Conservation (phyloP, 2,888 invertebrate genomes). For the Drosophila diplacantha region DNA sequence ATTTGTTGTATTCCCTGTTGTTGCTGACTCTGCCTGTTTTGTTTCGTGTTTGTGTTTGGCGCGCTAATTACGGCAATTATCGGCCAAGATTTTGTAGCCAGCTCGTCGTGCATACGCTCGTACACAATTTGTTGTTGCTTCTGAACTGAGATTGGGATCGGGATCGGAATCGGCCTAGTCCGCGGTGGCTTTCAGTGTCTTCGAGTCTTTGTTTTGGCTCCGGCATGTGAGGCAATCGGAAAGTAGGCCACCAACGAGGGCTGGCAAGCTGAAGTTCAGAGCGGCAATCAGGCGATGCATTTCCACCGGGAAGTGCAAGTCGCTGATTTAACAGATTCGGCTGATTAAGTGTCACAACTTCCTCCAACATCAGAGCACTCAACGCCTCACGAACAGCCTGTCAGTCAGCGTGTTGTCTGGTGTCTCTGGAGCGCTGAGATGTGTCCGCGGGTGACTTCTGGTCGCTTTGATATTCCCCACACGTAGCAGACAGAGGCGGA, state of each 20-base stretch:
- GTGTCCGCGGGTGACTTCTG: constrained; percentile 13
- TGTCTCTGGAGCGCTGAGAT: constrained; percentile 23
- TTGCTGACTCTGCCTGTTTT: constrained; percentile 25
- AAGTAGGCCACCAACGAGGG: constrained; percentile 25
- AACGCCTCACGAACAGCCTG: constrained; percentile 17
- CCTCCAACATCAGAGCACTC: constrained; percentile 10
- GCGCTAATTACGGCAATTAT: constrained; percentile 61
- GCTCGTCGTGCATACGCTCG: constrained; percentile 2
- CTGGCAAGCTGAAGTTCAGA: constrained; percentile 10
- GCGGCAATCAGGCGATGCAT: constrained; percentile 4
- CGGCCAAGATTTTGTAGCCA: constrained; percentile 44
- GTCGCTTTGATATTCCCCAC: constrained; percentile 47
- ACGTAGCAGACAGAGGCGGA: constrained; percentile 50
- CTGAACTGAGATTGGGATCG: constrained; percentile 9
- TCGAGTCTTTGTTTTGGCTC: constrained; percentile 32
- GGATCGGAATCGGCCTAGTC: neutral
- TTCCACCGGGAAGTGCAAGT: neutral
- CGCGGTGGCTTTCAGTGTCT: constrained; percentile 17
- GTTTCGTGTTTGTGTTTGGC: constrained; percentile 27
- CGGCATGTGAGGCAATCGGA: constrained; percentile 29
- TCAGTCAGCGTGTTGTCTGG: constrained; percentile 23
- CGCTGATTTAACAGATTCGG: constrained; percentile 11
- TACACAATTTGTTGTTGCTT: constrained; percentile 18
- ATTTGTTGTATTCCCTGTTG: constrained; percentile 47
- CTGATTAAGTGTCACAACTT: constrained; percentile 8